Conservation (phyloP, 2,888 invertebrate species). For the Microplitis manilae region DNA sequence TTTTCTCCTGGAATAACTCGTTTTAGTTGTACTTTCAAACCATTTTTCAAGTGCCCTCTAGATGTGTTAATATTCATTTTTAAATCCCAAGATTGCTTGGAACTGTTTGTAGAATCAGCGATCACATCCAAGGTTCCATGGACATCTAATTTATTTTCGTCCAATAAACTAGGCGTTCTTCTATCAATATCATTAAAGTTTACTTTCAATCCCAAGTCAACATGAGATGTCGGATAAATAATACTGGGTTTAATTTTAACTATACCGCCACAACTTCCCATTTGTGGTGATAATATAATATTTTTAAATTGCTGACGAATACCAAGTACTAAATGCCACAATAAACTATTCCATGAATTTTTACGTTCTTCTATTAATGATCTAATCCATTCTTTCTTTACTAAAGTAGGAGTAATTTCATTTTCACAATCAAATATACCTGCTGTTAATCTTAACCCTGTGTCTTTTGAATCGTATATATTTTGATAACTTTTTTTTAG, state of each 20-base stretch:
- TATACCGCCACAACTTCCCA: constrained; percentile 61
- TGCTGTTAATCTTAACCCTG: constrained; percentile 56
- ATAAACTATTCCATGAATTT: constrained; percentile 47
- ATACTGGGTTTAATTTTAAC: constrained; percentile 58
- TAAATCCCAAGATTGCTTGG: constrained; percentile 64
- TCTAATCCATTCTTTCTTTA: constrained; percentile 46
- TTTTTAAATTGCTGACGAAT: constrained; percentile 52
- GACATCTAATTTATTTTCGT: constrained; percentile 47
- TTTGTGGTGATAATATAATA: constrained; percentile 53
- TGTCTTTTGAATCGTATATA: constrained; percentile 55
- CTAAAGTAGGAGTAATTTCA: constrained; percentile 45
- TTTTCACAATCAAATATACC: constrained; percentile 62
- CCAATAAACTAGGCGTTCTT: neutral
- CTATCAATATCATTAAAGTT: neutral
- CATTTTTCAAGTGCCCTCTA: constrained; percentile 60
- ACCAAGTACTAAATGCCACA: constrained; percentile 46
- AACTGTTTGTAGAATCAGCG: constrained; percentile 52
- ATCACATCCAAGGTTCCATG: constrained; percentile 63
- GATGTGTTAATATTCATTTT: constrained; percentile 60
- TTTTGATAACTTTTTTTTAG: constrained; percentile 47
- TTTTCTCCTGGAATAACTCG: constrained; percentile 62
- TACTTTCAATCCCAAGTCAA: constrained; percentile 34
- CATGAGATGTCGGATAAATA: constrained; percentile 61
- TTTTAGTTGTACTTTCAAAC: constrained; percentile 60
- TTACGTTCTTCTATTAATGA: constrained; percentile 45